Percentiles rank a stretch among this genome's conserved stretches.
Conservation (phyloP, 2,888 invertebrate genomes). For the Polylopha cassiicola region DNA sequence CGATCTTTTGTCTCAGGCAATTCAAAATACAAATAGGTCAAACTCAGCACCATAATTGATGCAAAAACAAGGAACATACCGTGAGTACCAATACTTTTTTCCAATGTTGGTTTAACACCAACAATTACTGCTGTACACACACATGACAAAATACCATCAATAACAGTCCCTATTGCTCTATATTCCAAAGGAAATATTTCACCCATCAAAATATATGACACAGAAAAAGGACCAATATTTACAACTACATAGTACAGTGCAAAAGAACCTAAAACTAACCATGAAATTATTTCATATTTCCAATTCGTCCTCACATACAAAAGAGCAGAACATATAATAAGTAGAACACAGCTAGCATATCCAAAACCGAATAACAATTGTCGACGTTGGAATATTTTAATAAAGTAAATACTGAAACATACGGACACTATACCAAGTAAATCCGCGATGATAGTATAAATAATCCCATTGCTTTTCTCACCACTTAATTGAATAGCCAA, state of each 20-base stretch:
- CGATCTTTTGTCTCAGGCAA: constrained; percentile 12
- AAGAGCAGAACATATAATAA: background rate
- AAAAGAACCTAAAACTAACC: constrained; percentile 2
- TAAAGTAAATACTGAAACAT: background rate
- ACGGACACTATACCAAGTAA: constrained; percentile 4
- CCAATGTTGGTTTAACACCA: constrained; percentile 3
- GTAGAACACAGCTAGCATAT: background rate
- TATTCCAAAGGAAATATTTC: constrained; percentile 19
- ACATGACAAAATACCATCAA: constrained; percentile 7
- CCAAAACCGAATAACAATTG: constrained; percentile 2
- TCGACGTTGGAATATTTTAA: constrained; percentile 9
- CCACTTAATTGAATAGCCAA: constrained; percentile 12
- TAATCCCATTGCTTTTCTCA: constrained; percentile 8
- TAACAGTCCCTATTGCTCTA: constrained; percentile 12
- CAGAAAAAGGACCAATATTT: constrained; percentile 5
- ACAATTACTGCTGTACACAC: background rate
- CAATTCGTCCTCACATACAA: constrained; percentile 1
- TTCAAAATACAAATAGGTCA: constrained; percentile 9
- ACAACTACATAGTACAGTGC: constrained; percentile 7
- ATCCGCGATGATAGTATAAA: constrained; percentile 9
- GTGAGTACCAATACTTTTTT: constrained; percentile 3
- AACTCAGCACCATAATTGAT: constrained; percentile 2
- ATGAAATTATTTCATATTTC: constrained; percentile 3
- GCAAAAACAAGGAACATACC: constrained; percentile 10
- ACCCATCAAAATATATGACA: constrained; percentile 14